Evolutionary conservation across 37 sponge, comb jelly and placozoan species (phyloP), one percentile per base, ranked within the genome.

Genomic region (Geodia barretti): DNA sequence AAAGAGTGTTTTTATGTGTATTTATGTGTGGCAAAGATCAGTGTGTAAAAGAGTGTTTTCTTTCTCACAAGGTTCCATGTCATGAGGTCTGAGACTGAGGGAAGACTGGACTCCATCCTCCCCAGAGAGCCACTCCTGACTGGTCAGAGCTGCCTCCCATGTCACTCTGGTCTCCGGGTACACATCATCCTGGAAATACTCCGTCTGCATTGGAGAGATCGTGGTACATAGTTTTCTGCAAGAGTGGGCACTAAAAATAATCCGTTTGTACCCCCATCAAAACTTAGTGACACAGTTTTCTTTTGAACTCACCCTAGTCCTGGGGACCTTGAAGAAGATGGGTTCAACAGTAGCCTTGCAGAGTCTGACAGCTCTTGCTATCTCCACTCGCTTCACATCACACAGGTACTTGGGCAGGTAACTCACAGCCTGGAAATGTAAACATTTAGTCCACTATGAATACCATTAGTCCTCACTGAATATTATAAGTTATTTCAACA

Each of bases 101-200:
- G 61, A 81, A 26, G n/a, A 39, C 68, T 67, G 82, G 3, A 37
- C 23, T 38, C 40, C 77, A 62, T 93, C 74, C 26, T 82, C 75
- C 31, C 97, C 94, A 43, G 68, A 26, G 20, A 96, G 60, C 94
- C 94, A 96, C 33, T 96, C 79, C 14, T 68, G 66, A 34, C 91
- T 91, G 72, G 89, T 84, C 32, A 96, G 67, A 36, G 71, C 77
- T 28, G 92, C 70, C 59, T 88, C 79, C 89, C 94, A 93, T 5
- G 67, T 61, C 40, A 79, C 86, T 24, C 23, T 14, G 62, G 94
- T 93, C n/a, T 74, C 81, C 23, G 89, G 92, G 36, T 81, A 96
- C 3, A 96, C 35, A 67, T 96, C 97, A 78, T 96, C 94, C 78
- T 96, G 97, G 67, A 96, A 96, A 70, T 84, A 96, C 39, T 86